These are phyloP conservation scores for Drosophila saltans DNA, from an alignment of 1,140 invertebrate genomes.

Conservation along the genomic window DNA sequence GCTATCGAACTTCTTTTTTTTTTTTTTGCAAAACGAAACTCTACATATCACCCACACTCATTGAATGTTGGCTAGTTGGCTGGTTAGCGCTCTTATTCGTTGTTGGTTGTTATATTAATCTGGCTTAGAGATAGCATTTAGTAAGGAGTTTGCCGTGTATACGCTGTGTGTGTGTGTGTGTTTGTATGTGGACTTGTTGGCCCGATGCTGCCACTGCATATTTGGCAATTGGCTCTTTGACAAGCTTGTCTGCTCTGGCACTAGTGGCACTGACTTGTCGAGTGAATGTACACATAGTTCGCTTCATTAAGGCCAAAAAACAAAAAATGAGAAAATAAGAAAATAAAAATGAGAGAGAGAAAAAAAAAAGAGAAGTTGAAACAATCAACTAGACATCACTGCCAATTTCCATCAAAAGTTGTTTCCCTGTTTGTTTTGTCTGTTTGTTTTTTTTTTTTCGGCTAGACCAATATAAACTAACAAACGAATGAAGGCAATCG, in stretches of 20 bases:
- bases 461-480: conserved; percentile 51
- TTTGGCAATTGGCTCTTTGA: conserved; percentile 34
- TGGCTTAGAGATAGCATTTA: conserved; percentile 64
- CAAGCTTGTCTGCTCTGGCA: conserved; percentile 34
- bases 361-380: conserved; percentile 37
- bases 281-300: conserved; percentile 55
- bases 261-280: conserved; percentile 28
- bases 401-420: conserved; percentile 79
- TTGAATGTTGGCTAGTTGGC: conserved; percentile 17
- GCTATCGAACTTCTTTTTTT: conserved; percentile 46
- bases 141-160: conserved; percentile 47
- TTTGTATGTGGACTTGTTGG: conserved; percentile 60
- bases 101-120: conserved; percentile 57
- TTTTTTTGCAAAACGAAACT: conserved; percentile 24
- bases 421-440: conserved; percentile 9
- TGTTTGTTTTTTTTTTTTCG: conserved; percentile 39
- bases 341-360: conserved; percentile 19
- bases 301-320: conserved; percentile 72
- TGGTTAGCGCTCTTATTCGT: conserved; percentile 4
- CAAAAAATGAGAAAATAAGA: conserved; percentile 33
- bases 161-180: conserved; percentile 28
- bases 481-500: conserved; percentile 32
- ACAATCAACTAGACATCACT: conserved; percentile 51
- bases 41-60: conserved; percentile 17
- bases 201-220: conserved; percentile 37